These are phyloP conservation scores for Vombatus ursinus DNA, from an alignment of 2,113 vertebrate genomes.

Conservation along the genomic window DNA sequence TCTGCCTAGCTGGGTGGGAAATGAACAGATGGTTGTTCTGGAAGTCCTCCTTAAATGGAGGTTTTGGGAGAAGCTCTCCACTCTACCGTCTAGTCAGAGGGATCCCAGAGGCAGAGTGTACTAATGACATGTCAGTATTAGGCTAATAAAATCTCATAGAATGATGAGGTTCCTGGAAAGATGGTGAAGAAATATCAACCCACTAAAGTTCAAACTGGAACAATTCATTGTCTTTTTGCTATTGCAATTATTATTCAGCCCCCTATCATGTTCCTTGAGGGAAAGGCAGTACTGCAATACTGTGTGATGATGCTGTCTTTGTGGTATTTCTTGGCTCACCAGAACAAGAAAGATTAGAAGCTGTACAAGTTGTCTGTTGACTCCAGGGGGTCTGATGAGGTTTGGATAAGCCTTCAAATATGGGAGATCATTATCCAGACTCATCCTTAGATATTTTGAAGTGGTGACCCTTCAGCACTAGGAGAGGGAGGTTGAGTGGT, in stretches of 20 bases:
- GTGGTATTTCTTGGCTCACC: neutral
- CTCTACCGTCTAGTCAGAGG: neutral
- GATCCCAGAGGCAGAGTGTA: neutral
- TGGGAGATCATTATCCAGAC: neutral
- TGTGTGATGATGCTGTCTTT: neutral
- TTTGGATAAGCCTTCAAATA: conserved; percentile 2
- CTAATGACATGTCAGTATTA: neutral
- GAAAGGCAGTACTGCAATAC: neutral
- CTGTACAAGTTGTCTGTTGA: neutral
- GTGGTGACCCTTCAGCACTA: neutral
- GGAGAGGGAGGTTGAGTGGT: neutral
- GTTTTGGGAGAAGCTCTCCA: neutral
- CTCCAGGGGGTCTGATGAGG: neutral
- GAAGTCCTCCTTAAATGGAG: neutral
- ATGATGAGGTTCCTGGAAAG: neutral
- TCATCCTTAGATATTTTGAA: neutral
- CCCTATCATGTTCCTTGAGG: neutral
- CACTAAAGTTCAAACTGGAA: neutral
- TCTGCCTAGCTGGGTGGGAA: neutral
- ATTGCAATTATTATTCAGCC: neutral
- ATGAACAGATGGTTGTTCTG: neutral
- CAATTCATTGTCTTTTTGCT: neutral
- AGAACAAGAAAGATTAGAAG: neutral
- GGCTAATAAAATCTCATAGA: neutral
- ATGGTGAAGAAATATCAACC: neutral